Conservation (phyloP, 2,888 invertebrate genomes). For the Ophion ventricosus region DNA sequence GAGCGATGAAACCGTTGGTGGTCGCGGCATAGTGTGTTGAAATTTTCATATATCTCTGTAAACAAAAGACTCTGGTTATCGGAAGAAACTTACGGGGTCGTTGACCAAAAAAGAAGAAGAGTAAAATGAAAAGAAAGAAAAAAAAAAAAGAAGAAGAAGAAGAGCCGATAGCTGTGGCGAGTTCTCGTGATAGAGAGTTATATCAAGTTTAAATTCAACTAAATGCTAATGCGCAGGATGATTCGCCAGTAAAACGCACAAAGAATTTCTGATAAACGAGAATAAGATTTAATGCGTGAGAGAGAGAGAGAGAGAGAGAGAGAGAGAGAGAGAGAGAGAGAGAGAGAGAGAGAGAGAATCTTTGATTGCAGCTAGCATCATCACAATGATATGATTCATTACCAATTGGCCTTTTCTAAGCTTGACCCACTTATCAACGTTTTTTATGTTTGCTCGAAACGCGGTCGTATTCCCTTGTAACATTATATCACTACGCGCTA, state of each 20-base stretch:
- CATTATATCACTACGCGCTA: slow-evolving; percentile 23
- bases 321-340: slow-evolving; percentile 25
- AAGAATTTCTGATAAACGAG: slow-evolving; percentile 37
- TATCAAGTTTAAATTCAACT: slow-evolving; percentile 34
- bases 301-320: slow-evolving; percentile 12
- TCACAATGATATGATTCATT: slow-evolving; percentile 71
- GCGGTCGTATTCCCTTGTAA: slow-evolving; percentile 48
- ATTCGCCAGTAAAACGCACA: slow-evolving; percentile 22
- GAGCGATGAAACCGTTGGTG: slow-evolving; percentile 22
- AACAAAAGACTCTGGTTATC: slow-evolving; percentile 49
- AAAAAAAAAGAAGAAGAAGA: background rate
- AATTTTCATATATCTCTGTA: slow-evolving; percentile 37
- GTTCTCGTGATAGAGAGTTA: background rate
- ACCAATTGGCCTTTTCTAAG: slow-evolving; percentile 75
- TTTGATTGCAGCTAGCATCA: slow-evolving; percentile 72
- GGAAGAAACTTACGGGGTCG: slow-evolving; percentile 41
- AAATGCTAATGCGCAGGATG: slow-evolving; percentile 6
- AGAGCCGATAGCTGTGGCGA: too few relatives aligned
- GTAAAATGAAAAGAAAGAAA: slow-evolving; percentile 25
- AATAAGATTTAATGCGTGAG: background rate
- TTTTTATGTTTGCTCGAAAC: slow-evolving; percentile 56
- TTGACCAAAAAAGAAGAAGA: slow-evolving; percentile 54
- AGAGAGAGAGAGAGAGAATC: slow-evolving; percentile 61
- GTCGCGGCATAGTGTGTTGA: slow-evolving; percentile 37
- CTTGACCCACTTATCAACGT: slow-evolving; percentile 77